A percentile compares a stretch with the other conserved stretches of the same genome.
phyloP scores from a whole-genome alignment of 2,113 vertebrate genomes.

The Seriola rivoliana region DNA sequence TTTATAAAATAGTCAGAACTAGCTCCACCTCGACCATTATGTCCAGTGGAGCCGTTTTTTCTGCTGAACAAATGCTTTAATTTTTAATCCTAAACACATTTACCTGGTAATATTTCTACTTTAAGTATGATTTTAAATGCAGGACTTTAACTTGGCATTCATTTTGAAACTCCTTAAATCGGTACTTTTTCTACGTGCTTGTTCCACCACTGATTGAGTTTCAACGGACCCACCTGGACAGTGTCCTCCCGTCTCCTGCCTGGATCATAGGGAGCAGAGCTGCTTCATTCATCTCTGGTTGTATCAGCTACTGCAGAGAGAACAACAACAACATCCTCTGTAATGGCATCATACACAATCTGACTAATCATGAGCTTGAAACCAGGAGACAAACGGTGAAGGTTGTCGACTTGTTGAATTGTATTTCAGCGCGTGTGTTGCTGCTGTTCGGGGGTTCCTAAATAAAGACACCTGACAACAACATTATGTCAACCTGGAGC shows the following conservation, averaged over 20 bases:
- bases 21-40: not conserved
- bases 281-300: constrained; percentile 75
- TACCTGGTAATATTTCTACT: not conserved
- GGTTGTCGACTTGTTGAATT: constrained; percentile 27
- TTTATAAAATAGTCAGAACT: not conserved
- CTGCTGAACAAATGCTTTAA: not conserved
- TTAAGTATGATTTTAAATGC: not conserved
- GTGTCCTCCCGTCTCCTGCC: constrained; percentile 73
- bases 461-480: constrained; percentile 21
- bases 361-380: not conserved
- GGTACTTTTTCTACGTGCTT: not conserved
- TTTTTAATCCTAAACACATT: not conserved
- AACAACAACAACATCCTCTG: not conserved
- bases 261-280: constrained; percentile 63
- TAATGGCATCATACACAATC: not conserved
- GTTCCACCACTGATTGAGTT: not conserved
- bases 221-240: constrained; percentile 78
- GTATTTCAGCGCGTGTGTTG: too few species aligned
- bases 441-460: not conserved
- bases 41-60: not conserved
- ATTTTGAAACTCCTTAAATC: too few species aligned
- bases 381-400: not conserved
- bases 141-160: not conserved
- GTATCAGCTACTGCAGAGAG: constrained; percentile 47
- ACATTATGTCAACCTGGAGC: not conserved